A percentile compares a stretch with the other conserved stretches of the same genome.
phyloP scores from a whole-genome alignment of 2,797 vertebrate genomes.

The Gorsachius magnificus region DNA sequence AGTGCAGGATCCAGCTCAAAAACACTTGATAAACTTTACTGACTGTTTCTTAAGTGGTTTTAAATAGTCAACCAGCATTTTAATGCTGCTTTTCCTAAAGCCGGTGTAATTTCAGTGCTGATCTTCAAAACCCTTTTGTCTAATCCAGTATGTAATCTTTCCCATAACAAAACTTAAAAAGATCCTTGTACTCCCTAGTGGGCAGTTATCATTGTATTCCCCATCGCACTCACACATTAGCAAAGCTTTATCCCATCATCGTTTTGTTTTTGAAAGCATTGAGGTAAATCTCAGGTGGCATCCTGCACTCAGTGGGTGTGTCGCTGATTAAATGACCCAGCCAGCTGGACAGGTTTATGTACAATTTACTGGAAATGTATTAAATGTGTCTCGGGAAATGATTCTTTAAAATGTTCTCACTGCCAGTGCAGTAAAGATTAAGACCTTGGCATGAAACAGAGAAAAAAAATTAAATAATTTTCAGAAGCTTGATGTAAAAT shows the following conservation, averaged over 20 bases:
- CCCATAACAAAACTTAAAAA: constrained; percentile 59
- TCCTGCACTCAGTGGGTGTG: constrained; percentile 65
- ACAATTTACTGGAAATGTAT: constrained; percentile 78
- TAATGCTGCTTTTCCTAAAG: constrained; percentile 57
- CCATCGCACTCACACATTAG: constrained; percentile 79
- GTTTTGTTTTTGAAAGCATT: constrained; percentile 69
- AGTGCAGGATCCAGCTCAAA: constrained; percentile 32
- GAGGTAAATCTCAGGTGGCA: constrained; percentile 74
- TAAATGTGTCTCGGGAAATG: constrained; percentile 80
- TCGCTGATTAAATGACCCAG: constrained; percentile 72
- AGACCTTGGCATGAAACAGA: constrained; percentile 68
- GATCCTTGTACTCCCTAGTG: constrained; percentile 68
- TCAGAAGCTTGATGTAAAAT: constrained; percentile 54
- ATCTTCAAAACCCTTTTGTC: constrained; percentile 72
- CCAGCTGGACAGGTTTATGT: constrained; percentile 74
- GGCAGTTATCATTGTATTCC: constrained; percentile 82
- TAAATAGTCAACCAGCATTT: constrained; percentile 62
- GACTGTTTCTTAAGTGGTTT: constrained; percentile 65
- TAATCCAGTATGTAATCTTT: constrained; percentile 69
- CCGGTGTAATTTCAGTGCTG: constrained; percentile 60
- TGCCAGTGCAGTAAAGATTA: constrained; percentile 72
- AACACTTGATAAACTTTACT: constrained; percentile 62
- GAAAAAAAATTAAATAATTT: constrained; percentile 71
- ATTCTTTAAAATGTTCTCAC: constrained; percentile 78
- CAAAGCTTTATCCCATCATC: constrained; percentile 80